These are phyloP conservation scores for Drosophila diplacantha DNA, from an alignment of 2,888 invertebrate genomes.

Conservation along the genomic window DNA sequence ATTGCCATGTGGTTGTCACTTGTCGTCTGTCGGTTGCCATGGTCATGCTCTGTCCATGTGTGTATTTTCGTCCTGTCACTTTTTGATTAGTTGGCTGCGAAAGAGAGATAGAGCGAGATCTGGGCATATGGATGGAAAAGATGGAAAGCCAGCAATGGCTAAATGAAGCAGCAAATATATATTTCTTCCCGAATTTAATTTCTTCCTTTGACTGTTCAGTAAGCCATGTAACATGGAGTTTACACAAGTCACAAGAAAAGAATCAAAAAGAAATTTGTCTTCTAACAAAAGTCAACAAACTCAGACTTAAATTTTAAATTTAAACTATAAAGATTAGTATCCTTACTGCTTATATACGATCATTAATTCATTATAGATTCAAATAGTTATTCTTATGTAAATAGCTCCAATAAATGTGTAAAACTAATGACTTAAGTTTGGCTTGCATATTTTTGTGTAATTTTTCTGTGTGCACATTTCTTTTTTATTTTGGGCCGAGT, in stretches of 20 bases:
- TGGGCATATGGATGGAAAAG: neutral
- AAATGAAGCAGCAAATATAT: conserved; percentile 25
- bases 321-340: neutral
- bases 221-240: neutral
- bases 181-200: conserved; percentile 10
- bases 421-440: neutral
- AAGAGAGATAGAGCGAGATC: neutral
- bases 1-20: conserved; percentile 57
- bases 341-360: neutral
- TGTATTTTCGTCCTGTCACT: conserved; percentile 37
- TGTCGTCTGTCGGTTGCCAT: conserved; percentile 53
- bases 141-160: conserved; percentile 4
- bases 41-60: conserved; percentile 27
- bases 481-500: conserved; percentile 2
- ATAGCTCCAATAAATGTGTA: too few species aligned
- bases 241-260: neutral
- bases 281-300: neutral
- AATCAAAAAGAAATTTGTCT: neutral
- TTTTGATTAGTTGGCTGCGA: conserved; percentile 54
- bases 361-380: too few species aligned
- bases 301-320: neutral
- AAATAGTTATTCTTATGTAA: too few species aligned
- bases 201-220: neutral
- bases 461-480: neutral
- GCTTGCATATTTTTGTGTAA: neutral